Evolutionary conservation across 2,113 vertebrate species (phyloP).

Genomic region (Brachypteracias leptosomus): DNA sequence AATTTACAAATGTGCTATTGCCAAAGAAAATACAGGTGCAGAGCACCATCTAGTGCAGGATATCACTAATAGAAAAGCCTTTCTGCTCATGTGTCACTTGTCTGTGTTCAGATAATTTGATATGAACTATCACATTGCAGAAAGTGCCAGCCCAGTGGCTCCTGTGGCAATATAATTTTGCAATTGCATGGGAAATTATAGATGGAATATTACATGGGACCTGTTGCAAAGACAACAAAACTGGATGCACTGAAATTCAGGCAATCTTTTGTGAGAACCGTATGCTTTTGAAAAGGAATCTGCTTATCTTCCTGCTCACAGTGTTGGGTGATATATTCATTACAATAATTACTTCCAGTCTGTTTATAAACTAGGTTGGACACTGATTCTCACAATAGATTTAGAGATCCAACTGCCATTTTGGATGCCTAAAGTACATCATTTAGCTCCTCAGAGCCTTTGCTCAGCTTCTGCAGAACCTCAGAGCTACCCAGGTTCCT

Average conservation of each 20-base stretch:
- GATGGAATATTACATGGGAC: neutral
- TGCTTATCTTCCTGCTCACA: neutral
- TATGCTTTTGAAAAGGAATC: neutral
- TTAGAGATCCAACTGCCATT: neutral
- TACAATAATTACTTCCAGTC: neutral
- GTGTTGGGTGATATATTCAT: neutral
- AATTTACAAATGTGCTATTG: neutral
- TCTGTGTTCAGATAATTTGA: neutral
- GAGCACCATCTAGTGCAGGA: constrained; percentile 38
- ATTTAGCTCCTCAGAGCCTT: neutral
- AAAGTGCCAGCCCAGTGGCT: neutral
- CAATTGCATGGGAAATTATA: neutral
- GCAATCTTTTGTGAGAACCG: neutral
- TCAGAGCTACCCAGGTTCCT: neutral
- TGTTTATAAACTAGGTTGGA: neutral
- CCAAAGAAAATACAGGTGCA: neutral
- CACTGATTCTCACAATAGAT: neutral
- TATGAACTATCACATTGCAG: neutral
- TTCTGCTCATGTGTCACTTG: neutral
- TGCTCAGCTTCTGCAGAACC: neutral
- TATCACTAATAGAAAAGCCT: neutral
- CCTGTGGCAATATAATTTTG: neutral
- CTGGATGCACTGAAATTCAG: neutral
- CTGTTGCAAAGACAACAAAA: neutral
- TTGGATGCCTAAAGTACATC: neutral